Evolutionary conservation across 2,888 invertebrate species (phyloP).

Genomic region (Ichneumoninae sp.): DNA sequence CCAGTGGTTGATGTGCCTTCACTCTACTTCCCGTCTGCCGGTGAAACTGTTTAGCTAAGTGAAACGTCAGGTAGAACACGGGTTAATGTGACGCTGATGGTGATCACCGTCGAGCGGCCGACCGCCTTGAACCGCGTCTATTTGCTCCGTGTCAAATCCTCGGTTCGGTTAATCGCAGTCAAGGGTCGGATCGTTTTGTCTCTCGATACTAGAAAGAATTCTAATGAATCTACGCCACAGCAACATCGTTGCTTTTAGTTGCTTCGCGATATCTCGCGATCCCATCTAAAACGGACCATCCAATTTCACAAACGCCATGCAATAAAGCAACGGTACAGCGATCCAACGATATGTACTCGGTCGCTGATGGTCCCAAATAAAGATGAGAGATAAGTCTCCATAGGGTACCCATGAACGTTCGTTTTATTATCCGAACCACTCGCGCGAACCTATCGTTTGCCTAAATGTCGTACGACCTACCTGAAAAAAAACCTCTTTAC

Average conservation of each 20-base stretch:
- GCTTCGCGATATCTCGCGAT: neutral
- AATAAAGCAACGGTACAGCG: neutral
- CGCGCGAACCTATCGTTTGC: neutral
- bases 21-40: slow-evolving; percentile 25
- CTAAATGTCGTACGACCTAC: slow-evolving; percentile 5
- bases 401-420: slow-evolving; percentile 1
- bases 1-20: slow-evolving; percentile 27
- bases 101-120: neutral
- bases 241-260: neutral
- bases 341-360: neutral
- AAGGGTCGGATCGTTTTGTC: neutral
- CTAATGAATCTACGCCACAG: neutral
- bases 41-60: slow-evolving; percentile 39
- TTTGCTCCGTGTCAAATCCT: neutral
- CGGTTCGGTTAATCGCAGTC: neutral
- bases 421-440: slow-evolving; percentile 11
- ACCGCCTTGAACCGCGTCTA: slow-evolving; percentile 3
- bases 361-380: neutral
- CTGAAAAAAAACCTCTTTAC: slow-evolving; percentile 36
- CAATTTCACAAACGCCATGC: neutral
- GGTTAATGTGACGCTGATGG: slow-evolving; percentile 42
- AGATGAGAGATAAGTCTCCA: slow-evolving; percentile 14
- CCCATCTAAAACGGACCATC: neutral
- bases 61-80: slow-evolving; percentile 54
- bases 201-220: neutral